Conservation (phyloP, 1,140 invertebrate species). For the Brachionus sp. region DNA sequence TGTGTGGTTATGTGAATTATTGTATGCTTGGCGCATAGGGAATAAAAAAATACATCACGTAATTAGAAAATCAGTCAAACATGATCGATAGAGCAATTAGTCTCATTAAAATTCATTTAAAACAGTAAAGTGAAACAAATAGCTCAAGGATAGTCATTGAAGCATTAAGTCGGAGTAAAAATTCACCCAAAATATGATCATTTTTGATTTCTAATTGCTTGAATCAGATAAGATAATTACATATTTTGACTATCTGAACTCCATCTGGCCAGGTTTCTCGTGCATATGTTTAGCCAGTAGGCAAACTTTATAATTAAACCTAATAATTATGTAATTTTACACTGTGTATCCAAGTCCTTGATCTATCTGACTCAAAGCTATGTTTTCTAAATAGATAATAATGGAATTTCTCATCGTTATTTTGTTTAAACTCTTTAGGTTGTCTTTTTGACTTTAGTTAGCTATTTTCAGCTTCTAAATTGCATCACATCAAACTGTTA, state of each 20-base stretch:
- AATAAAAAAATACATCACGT: slow-evolving; percentile 30
- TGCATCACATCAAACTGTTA: not conserved
- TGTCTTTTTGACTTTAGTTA: not conserved
- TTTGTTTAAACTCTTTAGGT: not conserved
- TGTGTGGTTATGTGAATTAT: not conserved
- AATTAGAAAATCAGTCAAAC: slow-evolving; percentile 20
- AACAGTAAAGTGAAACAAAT: not conserved
- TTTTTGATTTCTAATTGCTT: not conserved
- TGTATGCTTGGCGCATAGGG: not conserved
- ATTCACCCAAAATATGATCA: not conserved
- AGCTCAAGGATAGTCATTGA: not conserved
- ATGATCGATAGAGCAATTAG: slow-evolving; percentile 34
- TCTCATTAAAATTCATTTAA: slow-evolving; percentile 13
- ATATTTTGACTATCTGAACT: not conserved
- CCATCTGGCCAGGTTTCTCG: not conserved
- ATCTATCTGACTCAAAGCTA: slow-evolving; percentile 26
- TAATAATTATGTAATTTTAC: slow-evolving; percentile 36
- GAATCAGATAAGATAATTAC: slow-evolving; percentile 40
- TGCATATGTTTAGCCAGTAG: not conserved
- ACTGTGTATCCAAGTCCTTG: not conserved
- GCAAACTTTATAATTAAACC: not conserved
- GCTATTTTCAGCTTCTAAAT: not conserved
- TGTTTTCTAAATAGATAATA: slow-evolving; percentile 5
- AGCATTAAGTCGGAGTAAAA: not conserved
- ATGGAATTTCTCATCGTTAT: slow-evolving; percentile 13